These are phyloP conservation scores for Sialia sialis DNA, from an alignment of 2,113 vertebrate species.

Conservation along the genomic window DNA sequence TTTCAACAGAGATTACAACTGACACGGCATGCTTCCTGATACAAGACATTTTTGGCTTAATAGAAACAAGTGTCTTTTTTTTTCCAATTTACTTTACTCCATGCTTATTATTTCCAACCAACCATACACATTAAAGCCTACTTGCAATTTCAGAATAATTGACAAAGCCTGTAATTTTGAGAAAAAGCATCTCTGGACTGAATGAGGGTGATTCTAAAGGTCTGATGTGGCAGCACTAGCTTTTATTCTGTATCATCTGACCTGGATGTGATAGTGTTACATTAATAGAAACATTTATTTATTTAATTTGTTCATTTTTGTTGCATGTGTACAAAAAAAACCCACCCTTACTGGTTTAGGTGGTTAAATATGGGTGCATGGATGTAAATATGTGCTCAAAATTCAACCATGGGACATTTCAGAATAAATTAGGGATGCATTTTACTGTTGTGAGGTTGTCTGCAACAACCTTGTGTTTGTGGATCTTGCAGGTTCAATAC, in stretches of 20 bases:
- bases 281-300: neutral
- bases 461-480: neutral
- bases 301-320: neutral
- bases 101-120: neutral
- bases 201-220: neutral
- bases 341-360: neutral
- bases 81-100: neutral
- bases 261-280: neutral
- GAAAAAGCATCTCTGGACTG: neutral
- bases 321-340: neutral
- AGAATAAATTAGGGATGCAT: neutral
- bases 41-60: neutral
- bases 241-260: neutral
- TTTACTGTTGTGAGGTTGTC: neutral
- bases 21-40: neutral
- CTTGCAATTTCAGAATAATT: neutral
- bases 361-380: neutral
- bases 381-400: neutral
- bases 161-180: neutral
- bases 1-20: neutral
- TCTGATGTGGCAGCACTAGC: accelerated
- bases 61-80: neutral
- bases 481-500: neutral
- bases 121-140: neutral
- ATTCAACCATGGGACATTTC: neutral